phyloP scores from a whole-genome alignment of 2,888 invertebrate species.

The Romanomermis culicivorax region DNA sequence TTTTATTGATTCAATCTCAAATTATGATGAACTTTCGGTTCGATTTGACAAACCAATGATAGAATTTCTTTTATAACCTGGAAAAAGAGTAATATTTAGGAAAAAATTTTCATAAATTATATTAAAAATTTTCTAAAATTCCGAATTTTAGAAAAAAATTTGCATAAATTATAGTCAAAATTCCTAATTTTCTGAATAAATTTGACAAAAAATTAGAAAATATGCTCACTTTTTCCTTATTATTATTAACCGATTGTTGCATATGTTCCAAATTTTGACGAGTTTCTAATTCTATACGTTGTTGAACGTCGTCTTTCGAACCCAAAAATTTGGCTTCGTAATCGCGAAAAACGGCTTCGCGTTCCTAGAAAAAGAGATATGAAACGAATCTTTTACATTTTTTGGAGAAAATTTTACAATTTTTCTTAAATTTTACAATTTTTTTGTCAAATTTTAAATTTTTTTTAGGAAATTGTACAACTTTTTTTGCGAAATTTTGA shows the following conservation, averaged over 20 bases:
- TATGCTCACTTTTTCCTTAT: constrained; percentile 24
- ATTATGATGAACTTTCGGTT: constrained; percentile 27
- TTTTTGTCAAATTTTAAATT: too few species aligned
- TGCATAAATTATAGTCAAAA: background rate
- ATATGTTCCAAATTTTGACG: constrained; percentile 22
- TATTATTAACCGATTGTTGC: constrained; percentile 20
- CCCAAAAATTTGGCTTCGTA: constrained; percentile 27
- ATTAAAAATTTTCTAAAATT: background rate
- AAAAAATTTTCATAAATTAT: background rate
- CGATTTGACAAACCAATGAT: constrained; percentile 25
- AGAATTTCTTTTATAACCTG: constrained; percentile 27
- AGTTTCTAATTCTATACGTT: constrained; percentile 22
- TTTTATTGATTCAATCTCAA: too few species aligned
- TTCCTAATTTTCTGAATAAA: too few species aligned
- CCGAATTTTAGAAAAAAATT: background rate
- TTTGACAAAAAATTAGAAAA: too few species aligned
- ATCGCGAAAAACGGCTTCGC: constrained; percentile 24
- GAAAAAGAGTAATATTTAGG: background rate
- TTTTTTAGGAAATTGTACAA: too few species aligned
- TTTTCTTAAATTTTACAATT: too few species aligned
- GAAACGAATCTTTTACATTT: too few species aligned
- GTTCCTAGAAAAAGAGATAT: constrained; percentile 19
- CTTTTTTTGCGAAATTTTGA: too few species aligned
- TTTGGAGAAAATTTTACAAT: too few species aligned
- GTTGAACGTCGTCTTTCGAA: constrained; percentile 25